A percentile compares a stretch with the other conserved stretches of the same genome.
These are phyloP conservation scores for Bombus huntii DNA, from an alignment of 1,140 invertebrate species.

Conservation along the genomic window DNA sequence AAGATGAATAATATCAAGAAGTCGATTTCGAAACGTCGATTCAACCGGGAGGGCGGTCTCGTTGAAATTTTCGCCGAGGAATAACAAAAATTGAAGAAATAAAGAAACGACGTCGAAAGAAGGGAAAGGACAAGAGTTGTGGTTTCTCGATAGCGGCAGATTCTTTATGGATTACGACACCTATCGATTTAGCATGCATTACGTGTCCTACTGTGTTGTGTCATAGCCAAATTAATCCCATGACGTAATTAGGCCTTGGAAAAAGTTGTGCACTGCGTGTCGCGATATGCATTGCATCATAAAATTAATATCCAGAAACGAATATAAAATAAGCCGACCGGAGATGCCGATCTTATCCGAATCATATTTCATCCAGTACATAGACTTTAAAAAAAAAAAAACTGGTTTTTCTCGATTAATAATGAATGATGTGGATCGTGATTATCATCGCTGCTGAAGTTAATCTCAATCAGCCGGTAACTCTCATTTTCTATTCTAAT, in stretches of 20 bases:
- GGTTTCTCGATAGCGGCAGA: conserved; percentile 25
- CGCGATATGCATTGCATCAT: background rate
- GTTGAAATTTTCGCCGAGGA: background rate
- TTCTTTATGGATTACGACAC: conserved; percentile 32
- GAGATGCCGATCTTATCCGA: background rate
- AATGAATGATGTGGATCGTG: background rate
- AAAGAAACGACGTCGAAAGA: background rate
- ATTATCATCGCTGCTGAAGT: background rate
- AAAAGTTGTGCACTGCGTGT: background rate
- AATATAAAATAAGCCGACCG: background rate
- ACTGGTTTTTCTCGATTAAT: background rate
- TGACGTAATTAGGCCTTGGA: conserved; percentile 52
- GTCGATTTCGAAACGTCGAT: background rate
- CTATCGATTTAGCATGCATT: conserved; percentile 47
- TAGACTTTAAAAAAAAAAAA: background rate
- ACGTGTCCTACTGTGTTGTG: conserved; percentile 20
- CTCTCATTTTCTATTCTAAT: background rate
- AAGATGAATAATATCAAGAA: background rate
- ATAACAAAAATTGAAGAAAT: background rate
- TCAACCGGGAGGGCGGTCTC: background rate
- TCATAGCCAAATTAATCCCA: conserved; percentile 45
- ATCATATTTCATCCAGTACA: background rate
- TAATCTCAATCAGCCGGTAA: background rate
- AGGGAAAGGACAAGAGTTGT: background rate
- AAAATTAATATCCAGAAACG: conserved; percentile 14